Conservation (phyloP, 2,113 vertebrate genomes). For the Bucco capensis region DNA sequence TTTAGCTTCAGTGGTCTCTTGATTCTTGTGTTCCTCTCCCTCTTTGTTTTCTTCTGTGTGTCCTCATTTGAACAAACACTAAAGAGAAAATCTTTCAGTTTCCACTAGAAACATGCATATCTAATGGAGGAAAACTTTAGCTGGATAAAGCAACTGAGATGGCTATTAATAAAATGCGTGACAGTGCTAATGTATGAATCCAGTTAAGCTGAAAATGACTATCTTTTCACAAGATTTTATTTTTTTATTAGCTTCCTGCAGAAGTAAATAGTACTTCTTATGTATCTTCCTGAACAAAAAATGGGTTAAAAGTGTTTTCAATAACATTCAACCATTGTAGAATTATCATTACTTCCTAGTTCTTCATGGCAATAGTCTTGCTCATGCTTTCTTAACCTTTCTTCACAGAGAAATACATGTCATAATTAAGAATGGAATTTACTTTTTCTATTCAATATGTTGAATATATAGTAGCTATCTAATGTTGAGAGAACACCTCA, state of each 20-base stretch:
- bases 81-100: background rate
- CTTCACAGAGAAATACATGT: background rate
- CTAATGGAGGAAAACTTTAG: background rate
- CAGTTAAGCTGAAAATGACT: background rate
- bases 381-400: background rate
- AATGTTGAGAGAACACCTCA: background rate
- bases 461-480: background rate
- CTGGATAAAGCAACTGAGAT: background rate
- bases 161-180: background rate
- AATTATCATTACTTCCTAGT: background rate
- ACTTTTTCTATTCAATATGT: background rate
- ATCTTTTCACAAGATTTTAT: too few species aligned
- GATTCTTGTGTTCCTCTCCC: accelerated
- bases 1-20: background rate
- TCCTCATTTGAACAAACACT: background rate
- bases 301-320: background rate
- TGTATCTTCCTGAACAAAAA: background rate
- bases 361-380: background rate
- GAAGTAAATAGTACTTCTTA: background rate
- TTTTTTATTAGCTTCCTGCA: background rate
- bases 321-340: background rate
- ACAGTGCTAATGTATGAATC: background rate
- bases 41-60: background rate
- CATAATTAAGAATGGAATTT: background rate
- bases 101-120: background rate